Base-by-base conservation (phyloP, 2,113 vertebrate genomes). In the Alectura lathami region DNA sequence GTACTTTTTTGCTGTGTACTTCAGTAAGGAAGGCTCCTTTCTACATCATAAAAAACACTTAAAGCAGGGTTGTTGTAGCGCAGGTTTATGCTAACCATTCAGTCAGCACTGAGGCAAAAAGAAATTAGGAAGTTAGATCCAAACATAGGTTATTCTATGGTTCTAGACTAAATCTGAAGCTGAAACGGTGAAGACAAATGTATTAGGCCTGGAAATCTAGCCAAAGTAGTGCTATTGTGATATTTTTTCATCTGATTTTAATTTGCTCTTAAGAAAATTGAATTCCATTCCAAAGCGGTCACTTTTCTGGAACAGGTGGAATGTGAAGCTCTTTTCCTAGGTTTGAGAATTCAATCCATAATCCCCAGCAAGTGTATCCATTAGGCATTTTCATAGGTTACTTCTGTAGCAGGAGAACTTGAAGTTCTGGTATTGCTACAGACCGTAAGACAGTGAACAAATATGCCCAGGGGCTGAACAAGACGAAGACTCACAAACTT, bases 401-500 rank as follows among this genome's bases (percentile, higher is more conserved):
- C 8, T 74, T 50, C 38, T 50, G 4, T n/a, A n/a, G n/a, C n/a
- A n/a, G n/a, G 34, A 81, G 38, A 59, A 68, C 6, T 3, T 36
- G 24, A 70, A 84, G 12, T n/a, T n/a, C n/a, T 74, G 57, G 8
- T 7, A 45, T 11, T 48, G n/a, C 42, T 51, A 38, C 34, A 93
- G 70, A 59, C 8, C 1, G 0, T 24, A 47, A 50, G 26, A 72
- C 10, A 43, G 42, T 4, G 53, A 86, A 66, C 13, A 6, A 51
- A n/a, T 6, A 15, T 0, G 3, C 42, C 15, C 29, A 77, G 29
- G 32, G 24, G 29, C 32, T 51, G 38, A 77, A 70, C 22, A 75
- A 47, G 16, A 13, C 34, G 51, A 56, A 11, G 27, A 3, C 13
- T 74, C 64, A 10, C 23, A 63, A 18, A 45, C 0, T 0, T 8